These are phyloP conservation scores for Pseudomyrmex dendroicus DNA, from an alignment of 1,140 invertebrate species.

Conservation along the genomic window DNA sequence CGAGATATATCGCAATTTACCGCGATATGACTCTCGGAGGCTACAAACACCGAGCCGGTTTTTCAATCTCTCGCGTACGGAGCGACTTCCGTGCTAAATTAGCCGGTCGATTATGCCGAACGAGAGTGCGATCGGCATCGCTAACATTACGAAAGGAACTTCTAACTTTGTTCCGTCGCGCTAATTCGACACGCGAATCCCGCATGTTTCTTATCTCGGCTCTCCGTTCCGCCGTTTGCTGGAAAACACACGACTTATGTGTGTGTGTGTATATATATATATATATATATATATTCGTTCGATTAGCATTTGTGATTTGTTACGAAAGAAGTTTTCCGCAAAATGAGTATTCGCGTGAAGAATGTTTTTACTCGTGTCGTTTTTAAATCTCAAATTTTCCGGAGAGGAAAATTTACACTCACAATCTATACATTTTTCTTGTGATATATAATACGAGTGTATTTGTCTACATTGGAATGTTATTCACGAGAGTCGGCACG, in stretches of 20 bases:
- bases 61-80: not conserved
- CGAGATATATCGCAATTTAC: not conserved
- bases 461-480: too few relatives aligned
- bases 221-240: constrained; percentile 21
- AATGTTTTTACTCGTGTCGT: not conserved
- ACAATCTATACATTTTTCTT: too few relatives aligned
- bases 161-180: constrained; percentile 25
- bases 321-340: not conserved
- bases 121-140: constrained; percentile 4
- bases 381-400: not conserved
- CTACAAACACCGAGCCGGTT: constrained; percentile 1
- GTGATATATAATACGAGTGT: not conserved
- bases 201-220: constrained; percentile 29
- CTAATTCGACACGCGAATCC: constrained; percentile 28
- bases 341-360: not conserved
- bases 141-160: not conserved
- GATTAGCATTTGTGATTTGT: constrained; percentile 17
- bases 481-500: not conserved
- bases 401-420: too few relatives aligned
- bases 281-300: not conserved
- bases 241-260: not conserved
- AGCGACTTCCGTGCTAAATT: constrained; percentile 34
- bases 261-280: too few relatives aligned
- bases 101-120: not conserved
- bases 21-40: not conserved